Conservation (phyloP, 1,140 invertebrate species). For the Neotoxoptera formosana region DNA sequence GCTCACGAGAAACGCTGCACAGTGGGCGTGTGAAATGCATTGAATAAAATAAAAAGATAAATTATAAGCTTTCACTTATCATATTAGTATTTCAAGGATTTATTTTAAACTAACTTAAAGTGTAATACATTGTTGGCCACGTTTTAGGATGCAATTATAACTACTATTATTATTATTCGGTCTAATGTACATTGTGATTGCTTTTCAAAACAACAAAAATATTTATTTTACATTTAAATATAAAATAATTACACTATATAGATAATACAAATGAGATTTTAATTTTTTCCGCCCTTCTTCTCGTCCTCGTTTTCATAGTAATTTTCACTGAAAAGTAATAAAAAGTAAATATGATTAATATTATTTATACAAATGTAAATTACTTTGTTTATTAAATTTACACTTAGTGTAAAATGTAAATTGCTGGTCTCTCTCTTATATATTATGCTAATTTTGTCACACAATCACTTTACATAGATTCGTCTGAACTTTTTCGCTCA, state of each 20-base stretch:
- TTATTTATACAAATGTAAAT: background rate
- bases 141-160: background rate
- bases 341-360: background rate
- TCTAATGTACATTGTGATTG: constrained; percentile 1
- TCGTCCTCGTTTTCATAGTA: constrained; percentile 69
- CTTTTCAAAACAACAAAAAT: background rate
- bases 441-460: background rate
- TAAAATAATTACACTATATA: constrained; percentile 47
- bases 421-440: background rate
- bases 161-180: background rate
- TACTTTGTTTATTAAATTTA: background rate
- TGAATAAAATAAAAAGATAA: constrained; percentile 37
- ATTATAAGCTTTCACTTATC: constrained; percentile 35
- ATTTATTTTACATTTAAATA: constrained; percentile 30
- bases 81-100: constrained; percentile 38
- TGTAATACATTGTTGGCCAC: background rate
- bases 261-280: constrained; percentile 42
- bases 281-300: constrained; percentile 58
- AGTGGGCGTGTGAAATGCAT: constrained; percentile 26
- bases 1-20: constrained; percentile 27
- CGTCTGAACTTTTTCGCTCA: background rate
- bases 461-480: background rate
- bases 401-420: background rate
- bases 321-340: constrained; percentile 72
- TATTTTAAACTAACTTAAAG: constrained; percentile 8